Evolutionary conservation across 2,888 invertebrate genomes (phyloP), one percentile per base, ranked within the genome.

Genomic region (Stenichneumon culpator): DNA sequence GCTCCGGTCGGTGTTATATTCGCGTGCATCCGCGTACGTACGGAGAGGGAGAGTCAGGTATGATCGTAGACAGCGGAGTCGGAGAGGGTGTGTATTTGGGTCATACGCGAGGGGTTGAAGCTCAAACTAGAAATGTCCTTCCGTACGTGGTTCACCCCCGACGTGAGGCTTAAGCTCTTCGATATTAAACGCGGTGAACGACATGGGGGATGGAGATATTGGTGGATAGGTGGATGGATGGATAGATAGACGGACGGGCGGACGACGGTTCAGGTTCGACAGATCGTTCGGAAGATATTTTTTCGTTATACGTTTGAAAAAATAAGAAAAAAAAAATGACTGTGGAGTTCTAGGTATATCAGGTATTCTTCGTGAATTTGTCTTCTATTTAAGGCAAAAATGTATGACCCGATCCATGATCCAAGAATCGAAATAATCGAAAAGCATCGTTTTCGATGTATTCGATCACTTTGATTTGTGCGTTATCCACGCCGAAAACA

Each of bases 161-260:
- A 86, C 67, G 86, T 0, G 77, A 25, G 74, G 77, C 84, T 87
- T 86, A 84, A 86, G 83, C 86, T 75, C 74, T 79, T 68, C 82
- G 81, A 86, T 85, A 86, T 87, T 84, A 82, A 74, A 57, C 72
- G 44, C n/a, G 47, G 60, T 50, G 65, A 80, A 77, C 79, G 65
- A 72, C 72, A 65, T 60, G 11, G 60, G 72, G 54, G 67, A 80
- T 65, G 44, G 67, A 80, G 73, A 73, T 73, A 72, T 72, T 67
- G 54, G 67, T 0, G 39, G 39, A 39, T 2, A 11, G 39, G 14
- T 3, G 44, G 14, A 73, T 0, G 39, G 39, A 39, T 2, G 39
- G 39, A 44, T 3, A 14, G 14, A 73, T 0, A 1, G 39, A 11
- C 9, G 39, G 39, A 44, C 44, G 14, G 14, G 9, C 44, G 44